These are phyloP conservation scores for Allobates femoralis DNA, from an alignment of 2,797 vertebrate species.

Conservation along the genomic window DNA sequence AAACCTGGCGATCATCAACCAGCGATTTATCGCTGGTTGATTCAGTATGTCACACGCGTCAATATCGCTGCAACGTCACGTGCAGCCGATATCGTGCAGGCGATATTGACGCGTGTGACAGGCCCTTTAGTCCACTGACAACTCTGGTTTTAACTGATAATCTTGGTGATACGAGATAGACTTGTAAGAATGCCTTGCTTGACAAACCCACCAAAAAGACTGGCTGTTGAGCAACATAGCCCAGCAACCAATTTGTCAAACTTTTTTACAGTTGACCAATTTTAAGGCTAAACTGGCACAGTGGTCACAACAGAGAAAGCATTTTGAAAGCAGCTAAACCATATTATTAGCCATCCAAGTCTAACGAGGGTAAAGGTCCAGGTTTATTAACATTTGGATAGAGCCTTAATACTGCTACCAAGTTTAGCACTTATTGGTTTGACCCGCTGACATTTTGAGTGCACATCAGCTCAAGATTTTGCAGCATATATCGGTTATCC, in stretches of 20 bases:
- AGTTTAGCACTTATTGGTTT: background rate
- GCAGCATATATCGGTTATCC: background rate
- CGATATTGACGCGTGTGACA: too few species aligned
- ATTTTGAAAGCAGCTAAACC: background rate
- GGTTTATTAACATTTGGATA: background rate
- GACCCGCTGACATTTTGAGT: background rate
- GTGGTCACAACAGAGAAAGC: background rate
- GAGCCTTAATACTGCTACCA: background rate
- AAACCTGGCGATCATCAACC: too few species aligned
- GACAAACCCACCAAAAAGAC: background rate
- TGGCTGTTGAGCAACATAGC: background rate
- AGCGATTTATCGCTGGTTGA: too few species aligned
- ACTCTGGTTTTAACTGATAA: background rate
- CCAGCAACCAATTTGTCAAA: background rate
- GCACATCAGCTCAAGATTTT: background rate
- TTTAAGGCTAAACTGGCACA: background rate
- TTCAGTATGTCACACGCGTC: too few species aligned
- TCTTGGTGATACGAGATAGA: background rate
- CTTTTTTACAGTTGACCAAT: background rate
- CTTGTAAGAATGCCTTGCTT: background rate
- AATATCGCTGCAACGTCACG: too few species aligned
- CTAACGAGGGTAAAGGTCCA: background rate
- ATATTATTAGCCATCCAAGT: background rate
- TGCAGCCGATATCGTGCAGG: too few species aligned
- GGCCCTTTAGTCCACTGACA: too few species aligned